These are phyloP conservation scores for Cinara cedri DNA, from an alignment of 2,888 invertebrate species.

Conservation along the genomic window DNA sequence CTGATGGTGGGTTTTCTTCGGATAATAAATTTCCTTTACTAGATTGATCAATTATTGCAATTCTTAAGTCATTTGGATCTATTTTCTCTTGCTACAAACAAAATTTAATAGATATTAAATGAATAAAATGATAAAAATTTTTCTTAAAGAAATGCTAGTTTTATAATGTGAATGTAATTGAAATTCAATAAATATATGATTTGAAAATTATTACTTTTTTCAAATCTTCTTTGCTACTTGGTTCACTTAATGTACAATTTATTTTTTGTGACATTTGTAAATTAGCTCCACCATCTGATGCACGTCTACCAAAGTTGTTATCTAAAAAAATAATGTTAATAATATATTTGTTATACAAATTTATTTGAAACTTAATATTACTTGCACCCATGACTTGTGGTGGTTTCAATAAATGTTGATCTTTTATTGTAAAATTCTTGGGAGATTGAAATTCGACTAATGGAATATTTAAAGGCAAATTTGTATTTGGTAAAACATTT, in stretches of 20 bases:
- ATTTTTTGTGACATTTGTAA: slow-evolving; percentile 71
- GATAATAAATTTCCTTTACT: slow-evolving; percentile 47
- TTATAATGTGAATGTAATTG: no score
- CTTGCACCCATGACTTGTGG: slow-evolving; percentile 86
- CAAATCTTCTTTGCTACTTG: slow-evolving; percentile 67
- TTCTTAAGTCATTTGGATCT: slow-evolving; percentile 42
- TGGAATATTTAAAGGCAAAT: slow-evolving; percentile 84
- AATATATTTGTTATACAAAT: background rate
- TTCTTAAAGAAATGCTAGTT: background rate
- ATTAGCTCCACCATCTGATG: slow-evolving; percentile 95
- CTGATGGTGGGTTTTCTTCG: slow-evolving; percentile 32
- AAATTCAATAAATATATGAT: background rate
- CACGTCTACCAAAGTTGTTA: slow-evolving; percentile 81
- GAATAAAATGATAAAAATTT: no score
- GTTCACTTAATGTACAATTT: slow-evolving; percentile 67
- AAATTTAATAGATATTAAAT: background rate
- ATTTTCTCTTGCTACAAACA: slow-evolving; percentile 24
- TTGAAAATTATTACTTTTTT: slow-evolving; percentile 63
- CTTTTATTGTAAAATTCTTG: slow-evolving; percentile 85
- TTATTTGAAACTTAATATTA: slow-evolving; percentile 62
- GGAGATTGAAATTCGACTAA: slow-evolving; percentile 82
- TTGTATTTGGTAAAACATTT: slow-evolving; percentile 76
- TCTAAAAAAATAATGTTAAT: slow-evolving; percentile 58
- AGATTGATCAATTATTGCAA: slow-evolving; percentile 45
- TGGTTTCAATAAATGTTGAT: slow-evolving; percentile 92